Base-by-base conservation (phyloP, 1,140 invertebrate species). In the Mesaphorura yosii region DNA sequence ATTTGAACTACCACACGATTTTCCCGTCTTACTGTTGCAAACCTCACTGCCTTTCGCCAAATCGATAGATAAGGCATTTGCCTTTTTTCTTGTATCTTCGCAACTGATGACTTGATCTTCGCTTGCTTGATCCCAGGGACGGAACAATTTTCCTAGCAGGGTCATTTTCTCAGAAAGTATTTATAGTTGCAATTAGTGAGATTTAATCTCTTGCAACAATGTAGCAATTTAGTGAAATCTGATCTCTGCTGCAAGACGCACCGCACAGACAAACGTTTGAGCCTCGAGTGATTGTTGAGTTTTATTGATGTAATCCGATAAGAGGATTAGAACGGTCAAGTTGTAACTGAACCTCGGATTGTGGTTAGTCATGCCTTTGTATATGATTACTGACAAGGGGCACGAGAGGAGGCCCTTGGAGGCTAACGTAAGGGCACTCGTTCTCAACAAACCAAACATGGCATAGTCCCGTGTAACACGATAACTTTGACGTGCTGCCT, bases 61-160 rank as follows among this genome's bases (percentile, higher is more conserved):
- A 10, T 40, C n/a, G 14, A 39, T 14, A 6, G 48, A 23, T 0
- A 38, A 17, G 15, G 34, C 29, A 23, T 19, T 20, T 20, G 1
- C 17, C 40, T 10, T 15, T 12, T 15, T 15, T 42, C 17, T 20
- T 6, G 40, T 10, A 20, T 7, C 40, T 14, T 15, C 40, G 6
- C 6, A 6, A 6, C 6, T 22, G 22, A 46, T 51, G 41, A 17
- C 23, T 1, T 19, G 2, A 28, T 23, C 51, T 15, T 57, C 51
- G 4, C 25, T 14, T 2, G 41, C 19, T n/a, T 51, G 27, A 29
- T 63, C 62, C 64, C 64, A 65, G 4, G 64, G 64, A n/a, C 64
- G 58, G 41, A 65, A 65, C 20, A 65, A 48, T 48, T 56, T 59
- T 10, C 64, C 48, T 34, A 57, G 46, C 1, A 60, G 52, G 22